Evolutionary conservation across 1,140 invertebrate genomes (phyloP).

Genomic region (Bombus sylvicola): DNA sequence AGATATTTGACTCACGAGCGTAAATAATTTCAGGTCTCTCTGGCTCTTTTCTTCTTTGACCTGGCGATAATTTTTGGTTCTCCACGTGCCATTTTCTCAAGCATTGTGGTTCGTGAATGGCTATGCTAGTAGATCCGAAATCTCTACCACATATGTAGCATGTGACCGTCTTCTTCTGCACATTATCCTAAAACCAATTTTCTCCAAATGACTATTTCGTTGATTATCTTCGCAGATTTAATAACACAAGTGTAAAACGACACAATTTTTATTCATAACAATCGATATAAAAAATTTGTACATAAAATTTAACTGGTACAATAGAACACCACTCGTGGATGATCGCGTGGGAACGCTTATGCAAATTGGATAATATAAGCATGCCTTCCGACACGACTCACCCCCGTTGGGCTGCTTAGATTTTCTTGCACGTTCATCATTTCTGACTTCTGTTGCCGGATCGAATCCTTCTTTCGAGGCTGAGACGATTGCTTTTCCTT

Average conservation of each 20-base stretch:
- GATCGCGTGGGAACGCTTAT: neutral
- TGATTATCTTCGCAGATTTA: neutral
- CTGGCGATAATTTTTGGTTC: constrained; percentile 86
- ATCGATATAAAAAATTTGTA: neutral
- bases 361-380: constrained; percentile 29
- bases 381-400: constrained; percentile 63
- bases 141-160: constrained; percentile 91
- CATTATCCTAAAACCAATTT: constrained; percentile 55
- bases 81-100: constrained; percentile 89
- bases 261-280: constrained; percentile 24
- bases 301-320: constrained; percentile 26
- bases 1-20: constrained; percentile 76
- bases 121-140: constrained; percentile 88
- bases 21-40: constrained; percentile 85
- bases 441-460: constrained; percentile 18
- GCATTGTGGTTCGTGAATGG: constrained; percentile 91
- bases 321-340: neutral
- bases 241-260: neutral
- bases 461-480: constrained; percentile 9
- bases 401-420: constrained; percentile 51
- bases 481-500: constrained; percentile 84
- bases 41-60: constrained; percentile 85
- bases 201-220: neutral
- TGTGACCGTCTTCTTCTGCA: constrained; percentile 74
- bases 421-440: constrained; percentile 20